Conservation (phyloP, 2,113 vertebrate species). For the Microcebus jonahi region DNA sequence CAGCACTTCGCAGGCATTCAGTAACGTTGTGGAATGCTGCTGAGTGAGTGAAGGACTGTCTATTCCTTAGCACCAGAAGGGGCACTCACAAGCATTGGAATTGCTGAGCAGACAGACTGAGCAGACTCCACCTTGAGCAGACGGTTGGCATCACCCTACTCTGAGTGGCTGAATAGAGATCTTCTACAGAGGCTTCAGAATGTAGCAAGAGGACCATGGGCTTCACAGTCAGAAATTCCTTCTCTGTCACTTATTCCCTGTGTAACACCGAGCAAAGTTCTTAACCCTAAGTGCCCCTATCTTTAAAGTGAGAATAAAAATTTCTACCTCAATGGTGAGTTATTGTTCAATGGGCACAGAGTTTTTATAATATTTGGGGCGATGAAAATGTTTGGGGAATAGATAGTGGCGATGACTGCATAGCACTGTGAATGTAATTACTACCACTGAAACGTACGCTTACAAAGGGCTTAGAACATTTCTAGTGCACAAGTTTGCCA, state of each 20-base stretch:
- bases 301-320: conserved; percentile 42
- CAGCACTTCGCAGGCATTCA: too few species aligned
- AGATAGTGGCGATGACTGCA: not conserved
- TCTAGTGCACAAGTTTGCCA: not conserved
- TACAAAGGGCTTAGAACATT: not conserved
- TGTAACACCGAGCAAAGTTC: not conserved
- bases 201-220: not conserved
- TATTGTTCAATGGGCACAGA: not conserved
- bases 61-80: not conserved
- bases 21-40: not conserved
- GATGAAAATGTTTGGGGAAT: not conserved
- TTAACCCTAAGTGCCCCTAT: not conserved
- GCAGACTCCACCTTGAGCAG: too few species aligned
- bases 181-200: not conserved
- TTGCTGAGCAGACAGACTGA: too few species aligned
- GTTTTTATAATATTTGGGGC: not conserved
- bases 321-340: not conserved
- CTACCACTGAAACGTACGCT: not conserved
- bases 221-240: not conserved
- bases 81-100: not conserved
- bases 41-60: not conserved
- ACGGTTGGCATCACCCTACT: not conserved
- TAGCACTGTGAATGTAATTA: not conserved
- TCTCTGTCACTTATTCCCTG: not conserved
- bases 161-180: not conserved